Evolutionary conservation across 2,888 invertebrate genomes (phyloP), one percentile per base, ranked within the genome.

Genomic region (Himalopsyche tibetana): DNA sequence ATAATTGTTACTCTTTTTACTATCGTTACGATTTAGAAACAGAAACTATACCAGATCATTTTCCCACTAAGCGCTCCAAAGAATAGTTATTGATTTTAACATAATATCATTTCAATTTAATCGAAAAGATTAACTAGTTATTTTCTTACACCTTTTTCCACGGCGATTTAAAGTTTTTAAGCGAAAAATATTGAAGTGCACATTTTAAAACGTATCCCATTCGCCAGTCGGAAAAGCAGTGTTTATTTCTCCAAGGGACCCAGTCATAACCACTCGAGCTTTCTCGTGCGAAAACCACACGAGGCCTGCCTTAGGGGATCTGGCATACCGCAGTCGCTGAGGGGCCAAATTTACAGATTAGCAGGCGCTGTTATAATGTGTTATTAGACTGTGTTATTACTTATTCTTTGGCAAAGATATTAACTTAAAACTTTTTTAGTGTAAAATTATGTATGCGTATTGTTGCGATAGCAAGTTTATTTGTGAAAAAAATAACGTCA

Each of bases 281-380:
- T 63, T 63, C 63, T 63, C 63, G n/a, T 63, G 28, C 19, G n/a
- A 63, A 63, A 63, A 19, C 63, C 63, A 63, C 63, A 63, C 63
- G 8, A 19, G 63, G 28, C 19, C 63, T 19, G 28, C 63, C 63
- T 63, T 19, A 63, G 63, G 63, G 63, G 63, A n/a, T 63, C 63
- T 63, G 63, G 63, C 63, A 19, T 15, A 63, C 63, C 63, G 19
- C 63, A 63, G 63, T 63, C 63, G 63, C 63, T 63, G 63, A 63
- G 63, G 63, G 63, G 9, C 19, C 63, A 19, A 63, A 63, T 63
- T 63, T 63, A 19, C 63, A 19, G 8, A 63, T 63, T 63, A 63
- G 63, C 63, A 63, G 63, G 63, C 63, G 28, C 63, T 63, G 8
- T 63, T 63, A 19, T 63, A 63, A 6, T 63, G 63, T 63, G 5